Conservation (phyloP, 2,113 vertebrate species). For the Passer montanus region DNA sequence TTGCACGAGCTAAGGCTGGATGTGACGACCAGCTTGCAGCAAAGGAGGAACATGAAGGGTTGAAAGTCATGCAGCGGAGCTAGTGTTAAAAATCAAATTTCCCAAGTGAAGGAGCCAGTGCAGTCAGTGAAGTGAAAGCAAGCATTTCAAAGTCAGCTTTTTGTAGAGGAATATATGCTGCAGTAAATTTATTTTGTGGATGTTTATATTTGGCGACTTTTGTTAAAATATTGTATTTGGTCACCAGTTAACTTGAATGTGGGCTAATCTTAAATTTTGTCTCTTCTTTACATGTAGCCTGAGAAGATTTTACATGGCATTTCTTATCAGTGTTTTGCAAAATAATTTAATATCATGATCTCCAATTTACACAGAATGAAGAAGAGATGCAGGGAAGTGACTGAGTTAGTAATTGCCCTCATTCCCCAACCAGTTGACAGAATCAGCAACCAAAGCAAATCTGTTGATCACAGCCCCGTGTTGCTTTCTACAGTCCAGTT, state of each 20-base stretch:
- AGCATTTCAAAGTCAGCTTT: not conserved
- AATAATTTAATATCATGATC: not conserved
- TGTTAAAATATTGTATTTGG: not conserved
- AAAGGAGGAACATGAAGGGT: not conserved
- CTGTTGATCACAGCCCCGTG: not conserved
- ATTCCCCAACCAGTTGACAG: not conserved
- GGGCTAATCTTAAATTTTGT: not conserved
- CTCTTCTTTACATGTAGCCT: not conserved
- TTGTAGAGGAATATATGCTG: not conserved
- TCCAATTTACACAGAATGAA: not conserved
- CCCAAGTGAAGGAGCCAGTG: not conserved
- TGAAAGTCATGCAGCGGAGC: not conserved
- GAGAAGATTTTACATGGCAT: not conserved
- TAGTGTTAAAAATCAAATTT: not conserved
- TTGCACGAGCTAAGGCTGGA: not conserved
- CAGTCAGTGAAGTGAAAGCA: not conserved
- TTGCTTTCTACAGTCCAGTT: not conserved
- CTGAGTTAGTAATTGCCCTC: not conserved
- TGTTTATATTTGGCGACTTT: not conserved
- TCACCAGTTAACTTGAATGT: not conserved
- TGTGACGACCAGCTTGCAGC: not conserved
- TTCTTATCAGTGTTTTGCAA: not conserved
- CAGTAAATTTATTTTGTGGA: not conserved
- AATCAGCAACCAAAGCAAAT: not conserved
- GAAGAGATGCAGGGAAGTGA: not conserved